Evolutionary conservation across 2,797 vertebrate species (phyloP).

Genomic region (Gobionotothen gibberifrons): DNA sequence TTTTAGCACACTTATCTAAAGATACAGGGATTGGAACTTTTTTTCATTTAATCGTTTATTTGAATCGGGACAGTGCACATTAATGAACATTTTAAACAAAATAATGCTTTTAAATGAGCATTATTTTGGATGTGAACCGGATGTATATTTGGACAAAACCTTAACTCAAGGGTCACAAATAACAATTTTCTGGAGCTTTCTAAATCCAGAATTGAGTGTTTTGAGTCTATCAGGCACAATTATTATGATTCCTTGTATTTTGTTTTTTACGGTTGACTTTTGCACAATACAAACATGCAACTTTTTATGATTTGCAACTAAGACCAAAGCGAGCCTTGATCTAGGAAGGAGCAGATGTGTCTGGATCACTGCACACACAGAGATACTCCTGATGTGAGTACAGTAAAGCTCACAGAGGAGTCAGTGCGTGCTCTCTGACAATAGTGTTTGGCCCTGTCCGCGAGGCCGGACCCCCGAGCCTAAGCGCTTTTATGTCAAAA

Average conservation of each 20-base stretch:
- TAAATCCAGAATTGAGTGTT: neutral
- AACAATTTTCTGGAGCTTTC: neutral
- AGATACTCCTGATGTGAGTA: slow-evolving; percentile 50
- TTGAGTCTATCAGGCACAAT: neutral
- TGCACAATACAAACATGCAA: slow-evolving; percentile 1
- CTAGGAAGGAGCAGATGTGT: slow-evolving; percentile 6
- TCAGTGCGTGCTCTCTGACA: slow-evolving; percentile 68
- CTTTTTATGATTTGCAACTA: neutral
- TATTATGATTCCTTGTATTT: neutral
- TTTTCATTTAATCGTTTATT: too few relatives aligned
- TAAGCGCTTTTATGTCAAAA: slow-evolving; percentile 81
- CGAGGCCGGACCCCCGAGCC: slow-evolving; percentile 66
- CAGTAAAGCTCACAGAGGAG: slow-evolving; percentile 55
- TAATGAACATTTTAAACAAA: too few relatives aligned
- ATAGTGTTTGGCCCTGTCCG: slow-evolving; percentile 68
- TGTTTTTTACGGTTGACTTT: slow-evolving; percentile 25
- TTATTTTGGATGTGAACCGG: neutral
- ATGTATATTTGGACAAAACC: neutral
- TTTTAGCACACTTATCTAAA: neutral
- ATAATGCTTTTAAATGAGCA: too few relatives aligned
- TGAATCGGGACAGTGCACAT: too few relatives aligned
- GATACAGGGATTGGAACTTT: neutral
- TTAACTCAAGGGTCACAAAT: neutral
- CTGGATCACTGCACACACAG: slow-evolving; percentile 26
- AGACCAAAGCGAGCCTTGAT: neutral